Evolutionary conservation across 2,888 invertebrate genomes (phyloP).

Genomic region (Drosophila bunnanda): DNA sequence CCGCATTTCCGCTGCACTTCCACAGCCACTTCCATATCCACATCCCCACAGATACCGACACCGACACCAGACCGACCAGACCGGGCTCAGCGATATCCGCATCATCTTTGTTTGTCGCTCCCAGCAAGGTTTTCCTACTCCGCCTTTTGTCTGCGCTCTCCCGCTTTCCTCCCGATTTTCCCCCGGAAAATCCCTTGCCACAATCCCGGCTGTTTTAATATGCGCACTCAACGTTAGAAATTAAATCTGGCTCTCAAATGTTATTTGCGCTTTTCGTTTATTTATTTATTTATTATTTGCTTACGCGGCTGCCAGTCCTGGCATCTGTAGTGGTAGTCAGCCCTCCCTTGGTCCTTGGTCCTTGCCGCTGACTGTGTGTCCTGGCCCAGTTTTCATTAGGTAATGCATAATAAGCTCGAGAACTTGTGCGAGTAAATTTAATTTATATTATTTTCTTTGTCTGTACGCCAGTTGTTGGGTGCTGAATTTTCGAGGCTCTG

Average conservation of each 20-base stretch:
- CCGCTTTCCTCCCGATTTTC: not conserved
- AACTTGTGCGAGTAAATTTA: constrained; percentile 60
- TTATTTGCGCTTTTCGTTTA: constrained; percentile 82
- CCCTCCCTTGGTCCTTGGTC: not conserved
- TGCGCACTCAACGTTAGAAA: constrained; percentile 82
- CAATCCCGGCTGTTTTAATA: constrained; percentile 70
- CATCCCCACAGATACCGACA: constrained; percentile 27
- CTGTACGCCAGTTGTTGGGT: constrained; percentile 2
- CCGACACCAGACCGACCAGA: constrained; percentile 13
- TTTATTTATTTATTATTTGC: constrained; percentile 81
- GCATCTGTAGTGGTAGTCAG: not conserved
- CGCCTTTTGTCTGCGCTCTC: constrained; percentile 51
- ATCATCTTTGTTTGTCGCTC: constrained; percentile 78
- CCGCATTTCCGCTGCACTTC: constrained; percentile 78
- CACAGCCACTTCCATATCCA: constrained; percentile 60
- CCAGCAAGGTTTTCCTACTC: constrained; percentile 51
- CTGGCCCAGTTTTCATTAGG: constrained; percentile 76
- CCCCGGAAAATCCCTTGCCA: constrained; percentile 17
- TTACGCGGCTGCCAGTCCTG: constrained; percentile 57
- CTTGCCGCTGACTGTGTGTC: constrained; percentile 18
- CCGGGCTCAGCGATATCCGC: constrained; percentile 71
- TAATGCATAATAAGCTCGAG: constrained; percentile 76
- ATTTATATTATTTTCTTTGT: constrained; percentile 61
- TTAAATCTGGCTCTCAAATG: constrained; percentile 83
- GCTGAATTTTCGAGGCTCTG: constrained; percentile 8